These are phyloP conservation scores for Epizoanthus ramosus DNA, from an alignment of 92 coral and sea anemone species.

Conservation along the genomic window DNA sequence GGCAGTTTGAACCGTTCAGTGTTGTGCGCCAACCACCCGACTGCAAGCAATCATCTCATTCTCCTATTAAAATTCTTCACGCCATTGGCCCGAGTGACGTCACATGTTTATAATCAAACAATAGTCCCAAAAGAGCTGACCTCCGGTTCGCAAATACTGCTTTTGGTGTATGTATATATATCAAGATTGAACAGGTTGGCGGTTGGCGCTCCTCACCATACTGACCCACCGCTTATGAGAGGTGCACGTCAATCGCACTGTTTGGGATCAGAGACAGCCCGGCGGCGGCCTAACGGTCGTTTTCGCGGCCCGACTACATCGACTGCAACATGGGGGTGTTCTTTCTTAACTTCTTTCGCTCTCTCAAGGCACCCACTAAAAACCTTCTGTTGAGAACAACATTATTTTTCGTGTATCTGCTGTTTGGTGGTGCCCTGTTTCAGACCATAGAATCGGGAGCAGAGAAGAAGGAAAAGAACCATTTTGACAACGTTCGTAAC, in stretches of 20 bases:
- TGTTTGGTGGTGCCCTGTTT: slow-evolving; percentile 95
- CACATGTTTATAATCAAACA: slow-evolving; percentile 75
- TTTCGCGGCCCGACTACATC: slow-evolving; percentile 3
- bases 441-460: slow-evolving; percentile 99
- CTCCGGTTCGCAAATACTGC: slow-evolving; percentile 78
- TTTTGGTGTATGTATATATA: slow-evolving; percentile 47
- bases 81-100: slow-evolving; percentile 83
- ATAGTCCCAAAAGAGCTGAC: slow-evolving; percentile 76
- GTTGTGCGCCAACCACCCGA: slow-evolving; percentile 67
- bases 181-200: neutral
- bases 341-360: slow-evolving; percentile 93
- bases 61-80: slow-evolving; percentile 54
- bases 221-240: slow-evolving; percentile 22
- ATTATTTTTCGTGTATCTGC: slow-evolving; percentile 82
- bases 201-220: slow-evolving; percentile 12
- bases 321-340: slow-evolving; percentile 85
- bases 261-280: slow-evolving; percentile 24
- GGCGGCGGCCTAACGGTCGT: slow-evolving; percentile 51
- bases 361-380: slow-evolving; percentile 97
- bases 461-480: slow-evolving; percentile 82
- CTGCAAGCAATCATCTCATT: slow-evolving; percentile 78
- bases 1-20: slow-evolving; percentile 55
- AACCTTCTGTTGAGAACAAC: slow-evolving; percentile 82
- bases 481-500: slow-evolving; percentile 80
- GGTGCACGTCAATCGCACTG: slow-evolving; percentile 1